phyloP scores from a whole-genome alignment of 1,140 invertebrate genomes.

The Diploscapter pachys region DNA sequence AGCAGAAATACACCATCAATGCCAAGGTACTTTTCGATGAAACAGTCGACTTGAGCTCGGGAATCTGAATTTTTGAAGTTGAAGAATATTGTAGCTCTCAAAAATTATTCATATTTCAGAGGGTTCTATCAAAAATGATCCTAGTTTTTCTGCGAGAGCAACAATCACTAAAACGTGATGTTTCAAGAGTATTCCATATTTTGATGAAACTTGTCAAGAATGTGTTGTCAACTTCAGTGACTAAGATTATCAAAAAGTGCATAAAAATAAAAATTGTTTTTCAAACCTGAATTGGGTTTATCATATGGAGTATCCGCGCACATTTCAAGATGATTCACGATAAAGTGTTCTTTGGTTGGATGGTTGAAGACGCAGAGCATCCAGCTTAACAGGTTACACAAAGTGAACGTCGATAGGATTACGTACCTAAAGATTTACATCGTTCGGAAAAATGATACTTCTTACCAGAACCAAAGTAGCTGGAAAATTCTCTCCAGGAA shows the following conservation, averaged over 20 bases:
- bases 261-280: too few species aligned
- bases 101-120: background rate
- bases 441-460: background rate
- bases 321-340: slow-evolving; percentile 56
- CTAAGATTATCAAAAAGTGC: too few species aligned
- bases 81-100: too few species aligned
- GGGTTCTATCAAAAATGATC: background rate
- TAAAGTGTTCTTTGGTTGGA: slow-evolving; percentile 48
- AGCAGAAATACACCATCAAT: slow-evolving; percentile 15
- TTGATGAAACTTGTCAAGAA: background rate
- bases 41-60: slow-evolving; percentile 28
- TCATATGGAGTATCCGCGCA: slow-evolving; percentile 45
- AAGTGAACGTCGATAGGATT: slow-evolving; percentile 43
- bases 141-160: too few species aligned
- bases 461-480: slow-evolving; percentile 50
- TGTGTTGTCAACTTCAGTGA: background rate
- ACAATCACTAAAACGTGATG: too few species aligned
- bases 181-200: too few species aligned
- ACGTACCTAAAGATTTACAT: slow-evolving; percentile 37
- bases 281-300: slow-evolving; percentile 31
- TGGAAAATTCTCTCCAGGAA: slow-evolving; percentile 46
- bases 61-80: slow-evolving; percentile 33
- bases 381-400: slow-evolving; percentile 47
- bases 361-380: slow-evolving; percentile 49
- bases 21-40: slow-evolving; percentile 14